Conservation (phyloP, 1,140 invertebrate species). For the Thaumatotibia leucotreta region DNA sequence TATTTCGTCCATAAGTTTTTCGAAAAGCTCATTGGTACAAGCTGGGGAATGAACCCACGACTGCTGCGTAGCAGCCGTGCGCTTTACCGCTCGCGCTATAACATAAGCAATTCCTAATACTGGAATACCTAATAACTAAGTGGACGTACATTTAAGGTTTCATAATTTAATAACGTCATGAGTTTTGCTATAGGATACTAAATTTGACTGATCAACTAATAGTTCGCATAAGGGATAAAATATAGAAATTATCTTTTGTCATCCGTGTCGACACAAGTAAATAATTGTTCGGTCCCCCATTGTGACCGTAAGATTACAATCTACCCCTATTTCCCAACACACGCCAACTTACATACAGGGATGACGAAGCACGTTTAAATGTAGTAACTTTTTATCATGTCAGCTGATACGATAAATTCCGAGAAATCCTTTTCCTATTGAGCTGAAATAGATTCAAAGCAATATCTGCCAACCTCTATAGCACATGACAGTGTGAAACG, state of each 20-base stretch:
- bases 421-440: not conserved
- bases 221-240: too few relatives aligned
- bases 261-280: conserved; percentile 8
- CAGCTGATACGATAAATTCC: not conserved
- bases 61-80: too few relatives aligned
- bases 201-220: too few relatives aligned
- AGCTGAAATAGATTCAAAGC: conserved; percentile 4
- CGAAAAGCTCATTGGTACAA: too few relatives aligned
- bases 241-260: not conserved
- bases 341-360: not conserved
- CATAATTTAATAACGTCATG: too few relatives aligned
- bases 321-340: not conserved
- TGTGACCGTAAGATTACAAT: conserved; percentile 4
- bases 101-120: too few relatives aligned
- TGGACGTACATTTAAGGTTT: too few relatives aligned
- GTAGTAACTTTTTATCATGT: conserved; percentile 7
- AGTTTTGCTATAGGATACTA: not conserved
- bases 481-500: conserved; percentile 5
- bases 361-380: not conserved
- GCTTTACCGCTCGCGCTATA: too few relatives aligned
- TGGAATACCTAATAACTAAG: too few relatives aligned
- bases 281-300: not conserved
- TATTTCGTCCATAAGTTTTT: too few relatives aligned
- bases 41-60: too few relatives aligned
- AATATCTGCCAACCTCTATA: conserved; percentile 8